These are phyloP conservation scores for Hexactinellida sp. DNA, from an alignment of 37 sponge, comb jelly and placozoan species.

Conservation along the genomic window DNA sequence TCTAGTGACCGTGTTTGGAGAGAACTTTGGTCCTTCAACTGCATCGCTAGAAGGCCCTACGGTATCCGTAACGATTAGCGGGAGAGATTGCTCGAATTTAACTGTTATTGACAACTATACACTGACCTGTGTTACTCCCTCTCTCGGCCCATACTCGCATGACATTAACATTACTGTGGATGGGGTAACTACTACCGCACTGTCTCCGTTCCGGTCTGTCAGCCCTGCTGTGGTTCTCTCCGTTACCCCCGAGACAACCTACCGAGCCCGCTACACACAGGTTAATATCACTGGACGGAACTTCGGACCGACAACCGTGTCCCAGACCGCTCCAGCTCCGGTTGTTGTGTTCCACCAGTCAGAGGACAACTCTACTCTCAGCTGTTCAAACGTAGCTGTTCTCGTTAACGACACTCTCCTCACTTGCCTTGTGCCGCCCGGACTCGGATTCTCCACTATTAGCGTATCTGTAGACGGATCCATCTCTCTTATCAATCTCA, in stretches of 20 bases:
- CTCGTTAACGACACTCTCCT: slow-evolving; percentile 38
- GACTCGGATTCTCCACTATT: slow-evolving; percentile 56
- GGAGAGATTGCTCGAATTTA: slow-evolving; percentile 43
- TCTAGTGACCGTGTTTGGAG: slow-evolving; percentile 43
- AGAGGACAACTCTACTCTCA: slow-evolving; percentile 19
- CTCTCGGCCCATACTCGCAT: slow-evolving; percentile 22
- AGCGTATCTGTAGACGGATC: slow-evolving; percentile 46
- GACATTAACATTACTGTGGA: slow-evolving; percentile 62
- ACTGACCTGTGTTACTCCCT: slow-evolving; percentile 51
- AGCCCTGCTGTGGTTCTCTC: slow-evolving; percentile 30
- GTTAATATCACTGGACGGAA: slow-evolving; percentile 51
- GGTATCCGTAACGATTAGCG: slow-evolving; percentile 46
- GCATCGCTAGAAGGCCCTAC: slow-evolving; percentile 44
- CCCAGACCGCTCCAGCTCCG: slow-evolving; percentile 23
- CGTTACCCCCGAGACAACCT: slow-evolving; percentile 44
- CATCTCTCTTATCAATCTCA: slow-evolving; percentile 16
- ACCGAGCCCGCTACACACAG: slow-evolving; percentile 24
- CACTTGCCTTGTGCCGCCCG: slow-evolving; percentile 39
- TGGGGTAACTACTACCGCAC: slow-evolving; percentile 21
- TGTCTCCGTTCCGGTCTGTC: slow-evolving; percentile 36
- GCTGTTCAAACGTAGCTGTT: slow-evolving; percentile 40
- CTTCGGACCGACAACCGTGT: slow-evolving; percentile 61
- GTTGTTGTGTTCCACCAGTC: slow-evolving; percentile 32
- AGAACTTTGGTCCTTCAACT: slow-evolving; percentile 74
- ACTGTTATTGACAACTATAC: slow-evolving; percentile 36